Conservation (phyloP, 2,797 vertebrate species). For the Aplochiton taeniatus region DNA sequence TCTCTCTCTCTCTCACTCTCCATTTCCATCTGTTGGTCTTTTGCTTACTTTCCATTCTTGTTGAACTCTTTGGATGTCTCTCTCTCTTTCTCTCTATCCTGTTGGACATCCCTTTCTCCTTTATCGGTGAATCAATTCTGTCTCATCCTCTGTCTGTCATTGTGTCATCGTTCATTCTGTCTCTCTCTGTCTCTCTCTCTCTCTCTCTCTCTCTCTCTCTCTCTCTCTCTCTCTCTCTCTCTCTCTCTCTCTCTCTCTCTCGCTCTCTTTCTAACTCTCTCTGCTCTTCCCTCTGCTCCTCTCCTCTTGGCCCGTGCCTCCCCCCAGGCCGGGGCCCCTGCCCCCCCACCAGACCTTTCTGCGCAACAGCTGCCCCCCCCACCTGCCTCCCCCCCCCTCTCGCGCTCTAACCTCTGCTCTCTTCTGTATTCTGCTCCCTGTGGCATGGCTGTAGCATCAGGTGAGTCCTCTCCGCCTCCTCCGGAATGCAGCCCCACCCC, state of each 20-base stretch:
- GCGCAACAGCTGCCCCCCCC: slow-evolving; percentile 90
- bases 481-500: slow-evolving; percentile 63
- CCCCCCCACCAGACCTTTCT: slow-evolving; percentile 90
- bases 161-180: slow-evolving; percentile 26
- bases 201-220: neutral
- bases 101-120: neutral
- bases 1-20: neutral
- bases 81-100: neutral
- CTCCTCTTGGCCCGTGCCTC: slow-evolving; percentile 53
- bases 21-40: slow-evolving; percentile 15
- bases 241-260: slow-evolving; percentile 33
- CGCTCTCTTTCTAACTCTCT: slow-evolving; percentile 51
- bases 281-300: slow-evolving; percentile 41
- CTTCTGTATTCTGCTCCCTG: slow-evolving; percentile 99
- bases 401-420: slow-evolving; percentile 99
- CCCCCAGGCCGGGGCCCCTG: slow-evolving; percentile 70
- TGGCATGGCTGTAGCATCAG: slow-evolving; percentile 99
- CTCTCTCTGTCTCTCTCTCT: neutral
- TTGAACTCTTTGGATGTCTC: neutral
- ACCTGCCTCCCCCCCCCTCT: slow-evolving; percentile 72
- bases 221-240: slow-evolving; percentile 11
- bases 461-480: slow-evolving; percentile 85
- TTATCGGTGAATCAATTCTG: too few species aligned
- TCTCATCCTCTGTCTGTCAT: slow-evolving; percentile 26
- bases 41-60: neutral